A percentile compares a stretch with the other conserved stretches of the same genome.
Evolutionary conservation across 2,113 vertebrate species (phyloP).

Genomic region (Anser brachyrhynchus): DNA sequence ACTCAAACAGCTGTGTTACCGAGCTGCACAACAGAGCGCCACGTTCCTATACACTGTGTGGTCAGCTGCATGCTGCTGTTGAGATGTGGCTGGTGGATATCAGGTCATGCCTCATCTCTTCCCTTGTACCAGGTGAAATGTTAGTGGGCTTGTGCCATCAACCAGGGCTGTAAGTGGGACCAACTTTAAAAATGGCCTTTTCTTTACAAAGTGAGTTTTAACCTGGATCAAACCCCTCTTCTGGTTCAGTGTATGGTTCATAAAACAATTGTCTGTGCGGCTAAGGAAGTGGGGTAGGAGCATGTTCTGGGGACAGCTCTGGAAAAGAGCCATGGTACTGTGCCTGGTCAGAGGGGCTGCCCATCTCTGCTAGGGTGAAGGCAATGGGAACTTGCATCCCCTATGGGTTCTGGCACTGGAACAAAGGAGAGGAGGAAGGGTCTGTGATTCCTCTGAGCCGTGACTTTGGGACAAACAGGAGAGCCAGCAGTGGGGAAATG

Average conservation of each 20-base stretch:
- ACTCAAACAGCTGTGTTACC: fast-evolving
- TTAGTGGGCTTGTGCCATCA: neutral
- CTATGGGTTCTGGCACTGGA: neutral
- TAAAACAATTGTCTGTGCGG: neutral
- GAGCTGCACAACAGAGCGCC: neutral
- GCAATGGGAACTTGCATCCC: neutral
- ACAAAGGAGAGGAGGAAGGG: neutral
- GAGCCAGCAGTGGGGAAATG: neutral
- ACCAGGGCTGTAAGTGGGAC: neutral
- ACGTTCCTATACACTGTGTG: neutral
- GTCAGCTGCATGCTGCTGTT: neutral
- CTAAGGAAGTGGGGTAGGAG: neutral
- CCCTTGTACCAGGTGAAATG: neutral
- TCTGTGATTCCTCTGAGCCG: neutral
- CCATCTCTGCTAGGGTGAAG: neutral
- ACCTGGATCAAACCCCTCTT: neutral
- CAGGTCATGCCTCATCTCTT: neutral
- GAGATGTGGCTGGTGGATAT: neutral
- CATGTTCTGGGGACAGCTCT: neutral
- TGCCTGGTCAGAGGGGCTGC: neutral
- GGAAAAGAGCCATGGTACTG: neutral
- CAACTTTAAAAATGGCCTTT: neutral
- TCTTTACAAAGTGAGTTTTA: neutral
- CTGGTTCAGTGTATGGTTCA: neutral
- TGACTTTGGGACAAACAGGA: neutral